Base-by-base conservation (phyloP, 2,797 vertebrate genomes). In the Masticophis lateralis region DNA sequence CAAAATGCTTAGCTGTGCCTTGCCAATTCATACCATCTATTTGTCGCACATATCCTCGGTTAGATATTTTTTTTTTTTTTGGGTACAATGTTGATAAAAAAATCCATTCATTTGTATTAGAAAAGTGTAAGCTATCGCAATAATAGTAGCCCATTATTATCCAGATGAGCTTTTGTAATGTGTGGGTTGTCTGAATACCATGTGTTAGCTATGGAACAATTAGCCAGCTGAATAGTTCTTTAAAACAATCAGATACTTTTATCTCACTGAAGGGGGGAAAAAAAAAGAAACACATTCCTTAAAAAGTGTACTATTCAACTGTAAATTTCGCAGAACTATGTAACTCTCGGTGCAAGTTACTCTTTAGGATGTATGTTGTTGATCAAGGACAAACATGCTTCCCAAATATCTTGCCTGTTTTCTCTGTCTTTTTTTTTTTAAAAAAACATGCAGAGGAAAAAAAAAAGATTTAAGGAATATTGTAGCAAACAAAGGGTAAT, bases 401-500 rank as follows among this genome's bases (percentile, higher is more conserved):
- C 95, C 95, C 96, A 96, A 97, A 98, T 98, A 98, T 98, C 98
- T 97, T 95, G 95, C 97, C 97, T 51, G 97, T 97, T 89, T 83
- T 89, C 37, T 25, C n/a, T 69, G 2, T 32, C 66, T 32, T 14
- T 32, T 43, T 79, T 91, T 83, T 11, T 11, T 1, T 1, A 53
- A 47, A 47, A 12, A 91, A 90, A 88, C 51, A 88, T 3, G 59
- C 51, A 60, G 87, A 90, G 61, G 57, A 96, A 97, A 97, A 97
- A 96, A 97, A 97, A 97, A 97, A 96, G 98, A 98, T 98, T 98
- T 98, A 98, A 98, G 98, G 98, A 99, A 98, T 98, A 98, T 98
- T 98, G 98, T 98, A 98, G 98, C 99, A 99, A 99, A 99, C 99
- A 99, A 99, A 99, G 99, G 99, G 99, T 99, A 99, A 99, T 99